Conservation (phyloP, 2,888 invertebrate genomes). For the Rotaria magnacalcarata region DNA sequence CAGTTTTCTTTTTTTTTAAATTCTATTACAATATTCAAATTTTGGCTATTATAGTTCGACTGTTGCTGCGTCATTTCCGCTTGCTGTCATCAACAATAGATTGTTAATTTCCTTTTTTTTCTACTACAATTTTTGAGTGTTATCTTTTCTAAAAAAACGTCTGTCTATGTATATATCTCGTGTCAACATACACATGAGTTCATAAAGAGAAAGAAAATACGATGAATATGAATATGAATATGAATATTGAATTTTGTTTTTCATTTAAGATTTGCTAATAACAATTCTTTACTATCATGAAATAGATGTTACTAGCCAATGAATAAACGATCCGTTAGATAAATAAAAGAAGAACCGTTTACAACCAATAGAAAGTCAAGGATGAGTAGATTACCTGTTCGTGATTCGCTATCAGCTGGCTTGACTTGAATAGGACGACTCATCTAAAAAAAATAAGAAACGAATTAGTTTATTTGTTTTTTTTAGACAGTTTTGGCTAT, state of each 20-base stretch:
- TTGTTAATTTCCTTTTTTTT: not conserved
- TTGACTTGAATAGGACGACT: constrained; percentile 99
- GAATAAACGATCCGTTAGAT: constrained; percentile 3
- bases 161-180: not conserved
- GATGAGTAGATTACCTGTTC: constrained; percentile 73
- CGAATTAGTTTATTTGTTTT: constrained; percentile 66
- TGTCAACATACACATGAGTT: not conserved
- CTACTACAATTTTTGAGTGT: not conserved
- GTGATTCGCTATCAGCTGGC: constrained; percentile 95
- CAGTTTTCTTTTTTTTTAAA: not conserved
- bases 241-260: not conserved
- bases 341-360: not conserved
- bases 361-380: not conserved
- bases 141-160: not conserved
- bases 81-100: constrained; percentile 29
- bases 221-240: too few species aligned
- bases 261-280: not conserved
- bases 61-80: not conserved
- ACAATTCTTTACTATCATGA: not conserved
- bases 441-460: constrained; percentile 75
- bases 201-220: not conserved
- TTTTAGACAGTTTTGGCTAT: not conserved
- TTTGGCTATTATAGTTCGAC: not conserved
- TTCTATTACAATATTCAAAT: not conserved
- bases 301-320: not conserved